Evolutionary conservation across 1,140 invertebrate species (phyloP).

Genomic region (Euwallacea fornicatus): DNA sequence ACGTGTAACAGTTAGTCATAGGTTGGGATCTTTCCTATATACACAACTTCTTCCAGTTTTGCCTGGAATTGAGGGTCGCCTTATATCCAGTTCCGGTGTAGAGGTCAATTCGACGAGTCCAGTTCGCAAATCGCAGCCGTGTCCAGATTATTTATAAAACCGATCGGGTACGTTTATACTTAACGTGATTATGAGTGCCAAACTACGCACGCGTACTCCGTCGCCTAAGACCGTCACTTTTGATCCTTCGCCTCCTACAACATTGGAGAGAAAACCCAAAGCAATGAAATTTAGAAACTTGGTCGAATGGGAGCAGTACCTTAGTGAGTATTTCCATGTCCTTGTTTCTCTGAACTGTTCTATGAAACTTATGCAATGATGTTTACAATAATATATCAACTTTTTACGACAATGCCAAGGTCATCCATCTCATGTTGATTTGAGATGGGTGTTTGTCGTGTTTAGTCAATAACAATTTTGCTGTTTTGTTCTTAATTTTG

Average conservation of each 20-base stretch:
- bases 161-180: slow-evolving; percentile 11
- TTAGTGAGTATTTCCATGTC: slow-evolving; percentile 47
- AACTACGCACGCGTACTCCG: slow-evolving; percentile 50
- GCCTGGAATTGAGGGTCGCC: neutral
- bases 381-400: too few species aligned
- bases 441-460: too few species aligned
- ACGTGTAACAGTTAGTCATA: slow-evolving; percentile 37
- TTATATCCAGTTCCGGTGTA: neutral
- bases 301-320: slow-evolving; percentile 51
- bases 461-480: too few species aligned
- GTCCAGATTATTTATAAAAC: slow-evolving; percentile 28
- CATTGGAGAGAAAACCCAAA: slow-evolving; percentile 40
- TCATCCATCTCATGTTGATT: too few species aligned
- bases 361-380: too few species aligned
- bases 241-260: slow-evolving; percentile 48
- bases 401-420: too few species aligned
- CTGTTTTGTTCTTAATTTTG: too few species aligned
- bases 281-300: slow-evolving; percentile 41
- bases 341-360: too few species aligned
- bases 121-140: neutral
- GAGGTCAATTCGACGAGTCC: neutral
- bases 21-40: slow-evolving; percentile 32
- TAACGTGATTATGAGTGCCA: slow-evolving; percentile 44
- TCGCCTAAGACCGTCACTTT: slow-evolving; percentile 54
- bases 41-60: slow-evolving; percentile 17